These are phyloP conservation scores for Drosophila helvetica DNA, from an alignment of 2,888 invertebrate genomes.

Conservation along the genomic window DNA sequence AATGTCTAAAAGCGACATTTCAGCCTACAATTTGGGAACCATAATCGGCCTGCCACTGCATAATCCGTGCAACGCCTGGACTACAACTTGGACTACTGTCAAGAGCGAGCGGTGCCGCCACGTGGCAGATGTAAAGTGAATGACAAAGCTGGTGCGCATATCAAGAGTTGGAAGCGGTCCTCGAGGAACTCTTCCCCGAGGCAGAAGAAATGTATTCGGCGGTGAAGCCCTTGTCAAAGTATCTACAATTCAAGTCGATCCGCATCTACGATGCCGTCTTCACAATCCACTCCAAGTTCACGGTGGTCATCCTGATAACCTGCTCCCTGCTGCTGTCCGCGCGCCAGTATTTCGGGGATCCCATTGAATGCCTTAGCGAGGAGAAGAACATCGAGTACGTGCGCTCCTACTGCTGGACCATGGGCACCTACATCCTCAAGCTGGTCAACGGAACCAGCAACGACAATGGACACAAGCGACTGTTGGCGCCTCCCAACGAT, in stretches of 20 bases:
- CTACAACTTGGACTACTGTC: background rate
- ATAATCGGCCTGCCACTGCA: background rate
- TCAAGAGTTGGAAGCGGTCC: conserved; percentile 60
- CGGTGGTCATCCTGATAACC: conserved; percentile 89
- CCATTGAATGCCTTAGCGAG: conserved; percentile 90
- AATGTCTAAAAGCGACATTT: background rate
- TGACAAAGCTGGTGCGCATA: background rate
- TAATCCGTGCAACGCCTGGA: background rate
- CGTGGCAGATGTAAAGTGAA: background rate
- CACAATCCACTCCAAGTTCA: conserved; percentile 89
- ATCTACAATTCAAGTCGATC: conserved; percentile 87
- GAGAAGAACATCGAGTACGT: conserved; percentile 86
- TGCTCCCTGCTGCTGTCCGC: conserved; percentile 91
- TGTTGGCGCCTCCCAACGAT: background rate
- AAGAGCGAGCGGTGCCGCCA: background rate
- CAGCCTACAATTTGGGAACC: background rate
- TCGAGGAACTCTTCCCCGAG: conserved; percentile 65
- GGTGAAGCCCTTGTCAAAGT: conserved; percentile 86
- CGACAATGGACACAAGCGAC: background rate
- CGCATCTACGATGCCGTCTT: conserved; percentile 91
- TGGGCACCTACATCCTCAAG: conserved; percentile 87
- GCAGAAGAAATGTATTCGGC: conserved; percentile 86
- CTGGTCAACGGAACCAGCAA: conserved; percentile 23
- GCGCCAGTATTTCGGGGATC: conserved; percentile 94
- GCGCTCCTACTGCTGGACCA: conserved; percentile 92